These are phyloP conservation scores for Sinella curviseta DNA, from an alignment of 1,140 invertebrate genomes.

Conservation along the genomic window DNA sequence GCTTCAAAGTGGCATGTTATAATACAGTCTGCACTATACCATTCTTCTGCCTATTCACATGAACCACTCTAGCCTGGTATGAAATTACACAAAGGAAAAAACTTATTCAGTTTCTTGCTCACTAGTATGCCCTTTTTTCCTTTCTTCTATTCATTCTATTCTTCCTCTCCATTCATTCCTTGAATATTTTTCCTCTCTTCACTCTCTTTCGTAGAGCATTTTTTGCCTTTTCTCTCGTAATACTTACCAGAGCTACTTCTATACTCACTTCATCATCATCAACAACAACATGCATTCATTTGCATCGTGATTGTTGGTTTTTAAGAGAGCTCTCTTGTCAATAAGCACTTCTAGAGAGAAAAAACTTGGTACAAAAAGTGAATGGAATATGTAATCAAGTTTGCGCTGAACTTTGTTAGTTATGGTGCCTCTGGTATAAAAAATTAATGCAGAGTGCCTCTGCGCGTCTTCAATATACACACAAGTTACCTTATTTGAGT, in stretches of 20 bases:
- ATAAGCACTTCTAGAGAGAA: not conserved
- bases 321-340: conserved; percentile 14
- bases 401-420: not conserved
- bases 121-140: conserved; percentile 11
- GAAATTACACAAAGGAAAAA: conserved; percentile 1
- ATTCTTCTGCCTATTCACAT: not conserved
- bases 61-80: not conserved
- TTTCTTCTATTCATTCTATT: conserved; percentile 24
- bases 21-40: not conserved
- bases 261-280: conserved; percentile 15
- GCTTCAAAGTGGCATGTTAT: not conserved
- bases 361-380: not conserved
- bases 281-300: conserved; percentile 1
- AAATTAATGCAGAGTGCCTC: not conserved
- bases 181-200: conserved; percentile 21
- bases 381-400: conserved; percentile 20
- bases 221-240: not conserved
- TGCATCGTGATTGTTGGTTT: conserved; percentile 21
- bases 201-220: conserved; percentile 4
- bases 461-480: not conserved
- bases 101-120: conserved; percentile 17
- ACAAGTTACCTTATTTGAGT: not conserved
- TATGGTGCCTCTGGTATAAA: not conserved
- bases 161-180: conserved; percentile 12
- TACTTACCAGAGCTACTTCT: conserved; percentile 2